Evolutionary conservation across 2,888 invertebrate species (phyloP).

Genomic region (Drosophila cracens): DNA sequence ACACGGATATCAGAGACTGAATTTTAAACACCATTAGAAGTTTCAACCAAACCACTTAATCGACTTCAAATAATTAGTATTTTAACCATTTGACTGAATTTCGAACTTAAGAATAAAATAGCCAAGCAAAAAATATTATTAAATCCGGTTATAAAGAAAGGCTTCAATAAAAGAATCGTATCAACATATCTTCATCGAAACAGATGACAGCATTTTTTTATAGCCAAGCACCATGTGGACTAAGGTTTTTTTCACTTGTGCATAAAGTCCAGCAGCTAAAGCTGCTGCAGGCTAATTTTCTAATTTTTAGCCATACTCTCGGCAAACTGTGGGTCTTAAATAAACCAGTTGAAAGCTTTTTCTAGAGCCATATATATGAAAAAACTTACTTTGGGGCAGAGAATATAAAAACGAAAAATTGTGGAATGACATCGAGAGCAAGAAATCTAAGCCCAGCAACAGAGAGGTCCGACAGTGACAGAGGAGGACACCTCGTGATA

Average conservation of each 20-base stretch:
- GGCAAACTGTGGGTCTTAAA: conserved; percentile 7
- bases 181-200: neutral
- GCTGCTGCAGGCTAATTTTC: neutral
- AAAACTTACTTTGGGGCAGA: conserved; percentile 47
- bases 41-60: neutral
- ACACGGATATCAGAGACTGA: neutral
- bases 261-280: neutral
- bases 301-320: neutral
- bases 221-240: neutral
- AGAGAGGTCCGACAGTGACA: conserved; percentile 18
- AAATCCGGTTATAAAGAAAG: neutral
- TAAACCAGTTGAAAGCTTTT: conserved; percentile 51
- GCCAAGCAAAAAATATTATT: neutral
- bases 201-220: neutral
- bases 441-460: conserved; percentile 40
- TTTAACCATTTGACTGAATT: no score
- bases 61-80: no score
- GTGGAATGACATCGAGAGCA: conserved; percentile 8
- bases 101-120: no score
- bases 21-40: neutral
- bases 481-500: conserved; percentile 10
- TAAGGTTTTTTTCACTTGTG: neutral
- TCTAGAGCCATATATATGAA: conserved; percentile 54
- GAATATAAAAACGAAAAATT: conserved; percentile 7
- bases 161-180: neutral